A percentile compares a stretch with the other conserved stretches of the same genome.
Conservation (phyloP, 2,113 vertebrate species). For the Python bivittatus region DNA sequence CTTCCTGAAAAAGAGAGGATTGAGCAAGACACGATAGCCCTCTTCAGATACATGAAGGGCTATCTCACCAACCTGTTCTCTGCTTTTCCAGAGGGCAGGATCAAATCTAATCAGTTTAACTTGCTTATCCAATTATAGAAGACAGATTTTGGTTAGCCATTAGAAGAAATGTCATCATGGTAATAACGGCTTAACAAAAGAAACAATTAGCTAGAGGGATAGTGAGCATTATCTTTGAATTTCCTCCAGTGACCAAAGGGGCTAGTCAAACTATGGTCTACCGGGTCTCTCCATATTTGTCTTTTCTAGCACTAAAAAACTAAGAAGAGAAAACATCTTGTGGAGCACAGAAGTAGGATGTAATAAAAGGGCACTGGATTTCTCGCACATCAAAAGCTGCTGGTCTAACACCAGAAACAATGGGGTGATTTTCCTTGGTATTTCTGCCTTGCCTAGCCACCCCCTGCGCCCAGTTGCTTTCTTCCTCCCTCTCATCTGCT, state of each 20-base stretch:
- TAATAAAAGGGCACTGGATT: background rate
- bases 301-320: background rate
- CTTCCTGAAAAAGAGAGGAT: background rate
- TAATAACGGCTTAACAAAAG: background rate
- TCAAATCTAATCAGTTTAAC: background rate
- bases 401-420: background rate
- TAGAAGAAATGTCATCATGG: background rate
- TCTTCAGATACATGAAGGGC: background rate
- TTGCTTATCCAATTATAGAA: background rate
- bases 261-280: background rate
- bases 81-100: background rate
- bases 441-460: too few species aligned
- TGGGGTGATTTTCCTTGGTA: background rate
- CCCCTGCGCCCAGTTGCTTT: constrained; percentile 14
- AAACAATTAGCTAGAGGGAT: background rate
- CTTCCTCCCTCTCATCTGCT: constrained; percentile 31
- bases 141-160: background rate
- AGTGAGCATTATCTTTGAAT: background rate
- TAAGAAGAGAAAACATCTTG: background rate
- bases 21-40: background rate
- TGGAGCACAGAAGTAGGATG: background rate
- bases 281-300: background rate
- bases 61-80: background rate
- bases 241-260: background rate
- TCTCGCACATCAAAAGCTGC: background rate